phyloP scores from a whole-genome alignment of 53 echinoderm and acorn worm genomes.

The Arbacia lixula region DNA sequence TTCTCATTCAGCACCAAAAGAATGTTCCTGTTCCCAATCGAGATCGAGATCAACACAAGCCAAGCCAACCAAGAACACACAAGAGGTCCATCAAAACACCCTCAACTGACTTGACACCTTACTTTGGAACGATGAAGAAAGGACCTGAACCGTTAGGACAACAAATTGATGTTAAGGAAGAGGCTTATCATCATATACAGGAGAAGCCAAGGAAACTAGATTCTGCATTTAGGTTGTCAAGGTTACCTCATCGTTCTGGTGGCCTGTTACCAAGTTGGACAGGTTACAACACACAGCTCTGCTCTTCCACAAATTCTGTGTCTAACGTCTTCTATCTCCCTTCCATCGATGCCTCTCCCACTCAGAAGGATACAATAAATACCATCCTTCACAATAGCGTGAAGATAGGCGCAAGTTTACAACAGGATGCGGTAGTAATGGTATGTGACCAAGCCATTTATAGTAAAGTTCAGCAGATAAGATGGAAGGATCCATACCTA shows the following conservation, averaged over 20 bases:
- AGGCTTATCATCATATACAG: not conserved
- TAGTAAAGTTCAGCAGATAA: conserved; percentile 49
- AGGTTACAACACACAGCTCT: not conserved
- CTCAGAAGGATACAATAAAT: conserved; percentile 21
- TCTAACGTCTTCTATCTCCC: conserved; percentile 37
- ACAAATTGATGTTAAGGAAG: not conserved
- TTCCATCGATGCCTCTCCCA: conserved; percentile 46
- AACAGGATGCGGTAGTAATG: not conserved
- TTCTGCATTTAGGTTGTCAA: not conserved
- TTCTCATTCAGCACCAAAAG: conserved; percentile 41
- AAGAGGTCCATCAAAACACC: conserved; percentile 34
- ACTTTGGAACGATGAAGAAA: conserved; percentile 10
- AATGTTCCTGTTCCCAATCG: too few relatives aligned
- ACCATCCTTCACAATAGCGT: conserved; percentile 25
- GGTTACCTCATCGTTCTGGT: not conserved
- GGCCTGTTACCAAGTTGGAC: conserved; percentile 21
- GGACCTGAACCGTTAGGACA: conserved; percentile 5
- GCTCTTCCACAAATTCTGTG: not conserved
- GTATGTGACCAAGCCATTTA: conserved; percentile 75
- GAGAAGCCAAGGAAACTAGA: not conserved
- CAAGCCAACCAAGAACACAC: conserved; percentile 23
- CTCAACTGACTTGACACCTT: conserved; percentile 1
- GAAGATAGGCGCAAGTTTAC: not conserved
- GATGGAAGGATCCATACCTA: conserved; percentile 54
- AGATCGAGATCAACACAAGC: conserved; percentile 12